Evolutionary conservation across 2,113 vertebrate species (phyloP), one percentile per base, ranked within the genome.

Genomic region (Catharus minimus): DNA sequence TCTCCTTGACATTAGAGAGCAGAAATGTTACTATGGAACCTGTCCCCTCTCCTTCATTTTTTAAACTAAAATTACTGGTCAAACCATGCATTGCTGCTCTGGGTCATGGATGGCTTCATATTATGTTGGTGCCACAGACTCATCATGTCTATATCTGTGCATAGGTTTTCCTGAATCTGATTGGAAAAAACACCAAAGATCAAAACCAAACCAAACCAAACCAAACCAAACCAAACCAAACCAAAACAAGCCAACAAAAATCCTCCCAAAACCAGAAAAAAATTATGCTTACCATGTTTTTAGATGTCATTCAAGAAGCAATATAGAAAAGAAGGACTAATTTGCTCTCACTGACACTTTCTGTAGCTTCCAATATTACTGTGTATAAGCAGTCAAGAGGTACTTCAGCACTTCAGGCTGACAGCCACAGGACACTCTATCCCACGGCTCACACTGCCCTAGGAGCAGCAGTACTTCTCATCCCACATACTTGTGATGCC

Each of bases 41-140:
- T 7, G 38, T 15, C 9, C 7, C 14, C 38, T 6, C 1, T 0
- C 1, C 22, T 3, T 7, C 2, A 38, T 76, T 84, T 84, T 58
- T 50, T 4, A 1, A 73, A 69, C 33, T 57, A 47, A 61, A 76
- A 62, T 49, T 61, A n/a, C 21, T 50, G 18, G 9, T 49, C 20
- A 81, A 50, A 74, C 15, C 7, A n/a, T 5, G 3, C 3, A 43
- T 72, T 83, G 4, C 14, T 81, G 22, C 10, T 16, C 52, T 58
- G 23, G 44, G 15, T 73, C 32, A 58, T 23, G 28, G 12, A 20
- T 62, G 14, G 11, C 13, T 44, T 91, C 33, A 15, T 60, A 60
- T 5, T 1, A 2, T 55, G 18, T 33, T 65, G 15, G 20, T 62
- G 38, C 46, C 66, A 43, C 15, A 69, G 52, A 28, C 7, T 58